Evolutionary conservation across 2,113 vertebrate genomes (phyloP).

Genomic region (Menidia beryllina): DNA sequence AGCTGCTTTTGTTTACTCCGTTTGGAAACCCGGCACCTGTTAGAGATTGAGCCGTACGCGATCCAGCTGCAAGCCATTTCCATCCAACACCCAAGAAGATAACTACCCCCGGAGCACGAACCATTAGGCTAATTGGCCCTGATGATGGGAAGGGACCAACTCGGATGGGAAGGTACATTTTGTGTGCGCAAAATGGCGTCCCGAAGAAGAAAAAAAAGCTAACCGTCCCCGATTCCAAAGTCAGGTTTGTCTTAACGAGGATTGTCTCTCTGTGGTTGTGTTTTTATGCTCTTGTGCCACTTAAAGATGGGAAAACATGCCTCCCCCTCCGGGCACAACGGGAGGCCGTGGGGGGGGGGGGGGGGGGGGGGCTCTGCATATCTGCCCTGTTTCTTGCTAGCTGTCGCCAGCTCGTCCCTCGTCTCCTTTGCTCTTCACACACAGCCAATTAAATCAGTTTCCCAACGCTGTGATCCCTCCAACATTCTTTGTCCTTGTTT

Average conservation of each 20-base stretch:
- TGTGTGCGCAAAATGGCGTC: slow-evolving; percentile 4
- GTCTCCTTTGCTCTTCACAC: slow-evolving; percentile 66
- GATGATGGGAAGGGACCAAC: slow-evolving; percentile 65
- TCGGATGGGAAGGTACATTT: slow-evolving; percentile 51
- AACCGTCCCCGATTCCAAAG: background rate
- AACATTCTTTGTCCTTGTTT: slow-evolving; percentile 64
- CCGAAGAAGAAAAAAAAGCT: slow-evolving; percentile 7
- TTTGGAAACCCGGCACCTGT: slow-evolving; percentile 73
- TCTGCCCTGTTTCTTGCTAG: slow-evolving; percentile 22
- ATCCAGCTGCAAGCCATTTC: slow-evolving; percentile 79
- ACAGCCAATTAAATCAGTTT: slow-evolving; percentile 69
- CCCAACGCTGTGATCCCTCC: slow-evolving; percentile 65
- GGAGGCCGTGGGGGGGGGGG: slow-evolving; percentile 48
- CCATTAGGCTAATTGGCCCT: slow-evolving; percentile 66
- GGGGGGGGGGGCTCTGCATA: slow-evolving; percentile 32
- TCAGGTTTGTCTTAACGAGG: slow-evolving; percentile 11
- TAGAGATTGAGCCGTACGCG: slow-evolving; percentile 73
- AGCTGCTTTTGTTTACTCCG: slow-evolving; percentile 68
- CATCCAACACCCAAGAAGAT: slow-evolving; percentile 73
- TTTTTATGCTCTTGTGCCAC: slow-evolving; percentile 42
- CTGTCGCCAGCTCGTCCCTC: slow-evolving; percentile 68
- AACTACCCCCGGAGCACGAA: slow-evolving; percentile 53
- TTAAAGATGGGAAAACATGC: slow-evolving; percentile 28
- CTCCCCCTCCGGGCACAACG: slow-evolving; percentile 33
- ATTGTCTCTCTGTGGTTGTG: slow-evolving; percentile 53